A percentile compares a stretch with the other conserved stretches of the same genome.
These are phyloP conservation scores for Cataglyphis livida DNA, from an alignment of 2,888 invertebrate genomes.

Conservation along the genomic window DNA sequence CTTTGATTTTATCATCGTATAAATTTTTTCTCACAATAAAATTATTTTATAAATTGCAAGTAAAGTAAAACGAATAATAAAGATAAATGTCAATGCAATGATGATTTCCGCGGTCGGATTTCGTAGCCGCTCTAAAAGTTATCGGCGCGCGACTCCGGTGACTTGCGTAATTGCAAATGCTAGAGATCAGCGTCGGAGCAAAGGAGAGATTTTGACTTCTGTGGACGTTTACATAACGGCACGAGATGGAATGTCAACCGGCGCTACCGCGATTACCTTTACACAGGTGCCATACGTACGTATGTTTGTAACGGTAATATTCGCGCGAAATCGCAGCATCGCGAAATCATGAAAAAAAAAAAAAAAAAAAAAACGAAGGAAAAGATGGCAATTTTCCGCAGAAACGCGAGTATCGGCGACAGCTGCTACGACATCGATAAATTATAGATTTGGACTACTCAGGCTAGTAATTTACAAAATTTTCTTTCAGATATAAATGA, in stretches of 20 bases:
- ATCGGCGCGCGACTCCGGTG: conserved; percentile 35
- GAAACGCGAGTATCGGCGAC: not conserved
- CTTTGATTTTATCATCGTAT: not conserved
- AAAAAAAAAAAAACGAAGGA: conserved; percentile 15
- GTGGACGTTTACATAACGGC: conserved; percentile 77
- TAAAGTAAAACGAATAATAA: not conserved
- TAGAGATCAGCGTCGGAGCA: conserved; percentile 21
- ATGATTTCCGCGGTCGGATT: conserved; percentile 18
- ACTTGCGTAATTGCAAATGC: conserved; percentile 40
- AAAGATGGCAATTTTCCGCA: conserved; percentile 49
- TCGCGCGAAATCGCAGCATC: conserved; percentile 59
- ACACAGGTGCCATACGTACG: conserved; percentile 12
- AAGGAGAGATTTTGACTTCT: conserved; percentile 70
- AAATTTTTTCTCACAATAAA: not conserved
- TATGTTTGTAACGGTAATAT: conserved; percentile 66
- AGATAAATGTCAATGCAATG: not conserved
- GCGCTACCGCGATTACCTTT: conserved; percentile 42
- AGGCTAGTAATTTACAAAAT: not conserved
- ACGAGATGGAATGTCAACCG: conserved; percentile 70
- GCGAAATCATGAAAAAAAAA: conserved; percentile 17
- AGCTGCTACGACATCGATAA: not conserved
- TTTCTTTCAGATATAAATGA: not conserved
- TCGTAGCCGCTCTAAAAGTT: conserved; percentile 45
- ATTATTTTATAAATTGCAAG: not conserved
- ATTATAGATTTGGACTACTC: not conserved